Conservation (phyloP, 2,797 vertebrate genomes). For the Peromyscus attwateri region DNA sequence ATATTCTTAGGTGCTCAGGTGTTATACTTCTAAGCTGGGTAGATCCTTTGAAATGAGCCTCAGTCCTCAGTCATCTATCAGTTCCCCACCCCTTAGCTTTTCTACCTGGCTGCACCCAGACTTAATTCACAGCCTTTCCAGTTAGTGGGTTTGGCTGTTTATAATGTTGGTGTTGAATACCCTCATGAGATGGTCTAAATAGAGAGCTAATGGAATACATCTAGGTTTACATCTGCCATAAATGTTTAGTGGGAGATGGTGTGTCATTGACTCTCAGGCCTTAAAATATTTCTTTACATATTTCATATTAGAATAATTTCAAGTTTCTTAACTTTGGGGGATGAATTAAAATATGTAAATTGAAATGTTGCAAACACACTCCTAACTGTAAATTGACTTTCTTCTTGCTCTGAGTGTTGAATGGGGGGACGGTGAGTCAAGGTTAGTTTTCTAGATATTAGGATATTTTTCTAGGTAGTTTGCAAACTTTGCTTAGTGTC, state of each 20-base stretch:
- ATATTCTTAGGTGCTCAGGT: not conserved
- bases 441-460: not conserved
- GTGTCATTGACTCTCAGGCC: not conserved
- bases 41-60: not conserved
- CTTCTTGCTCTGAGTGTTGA: constrained; percentile 17
- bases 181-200: not conserved
- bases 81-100: not conserved
- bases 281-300: constrained; percentile 7
- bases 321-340: not conserved
- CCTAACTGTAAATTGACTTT: constrained; percentile 12
- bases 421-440: not conserved
- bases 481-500: not conserved
- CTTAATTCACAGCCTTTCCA: not conserved
- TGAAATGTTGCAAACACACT: not conserved
- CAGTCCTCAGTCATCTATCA: not conserved
- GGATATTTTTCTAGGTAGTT: not conserved
- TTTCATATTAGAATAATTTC: not conserved
- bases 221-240: not conserved
- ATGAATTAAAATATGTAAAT: constrained; percentile 11
- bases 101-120: not conserved
- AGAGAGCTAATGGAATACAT: not conserved
- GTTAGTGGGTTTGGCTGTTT: not conserved
- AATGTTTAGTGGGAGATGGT: not conserved
- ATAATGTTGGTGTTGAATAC: not conserved
- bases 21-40: not conserved